phyloP scores from a whole-genome alignment of 2,888 invertebrate genomes.

The Leptopilina myrica region DNA sequence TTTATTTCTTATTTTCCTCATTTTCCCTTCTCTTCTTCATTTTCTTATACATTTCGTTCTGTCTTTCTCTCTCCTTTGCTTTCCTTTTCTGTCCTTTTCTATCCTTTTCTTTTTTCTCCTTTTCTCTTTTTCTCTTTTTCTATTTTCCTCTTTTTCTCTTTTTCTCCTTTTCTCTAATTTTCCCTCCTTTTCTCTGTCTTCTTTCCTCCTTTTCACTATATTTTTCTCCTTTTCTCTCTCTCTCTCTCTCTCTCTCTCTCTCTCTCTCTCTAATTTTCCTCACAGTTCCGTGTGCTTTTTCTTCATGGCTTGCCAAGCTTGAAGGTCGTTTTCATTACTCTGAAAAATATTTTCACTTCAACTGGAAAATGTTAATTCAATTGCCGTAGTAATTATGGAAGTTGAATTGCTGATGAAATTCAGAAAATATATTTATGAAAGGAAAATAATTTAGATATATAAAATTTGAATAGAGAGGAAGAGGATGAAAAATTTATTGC shows the following conservation, averaged over 20 bases:
- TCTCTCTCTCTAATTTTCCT: slow-evolving; percentile 46
- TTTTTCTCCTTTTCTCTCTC: no score
- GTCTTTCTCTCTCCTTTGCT: no score
- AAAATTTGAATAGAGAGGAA: background rate
- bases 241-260: no score
- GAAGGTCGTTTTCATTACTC: slow-evolving; percentile 7
- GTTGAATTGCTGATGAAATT: background rate
- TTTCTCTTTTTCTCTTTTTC: slow-evolving; percentile 43
- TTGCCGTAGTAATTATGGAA: slow-evolving; percentile 16
- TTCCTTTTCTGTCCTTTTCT: no score
- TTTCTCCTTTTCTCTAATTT: slow-evolving; percentile 21
- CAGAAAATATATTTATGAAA: background rate
- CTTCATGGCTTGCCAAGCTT: slow-evolving; percentile 44
- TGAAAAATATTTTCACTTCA: slow-evolving; percentile 33
- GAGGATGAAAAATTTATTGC: no score
- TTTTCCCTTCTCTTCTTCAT: slow-evolving; percentile 8
- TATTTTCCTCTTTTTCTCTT: background rate
- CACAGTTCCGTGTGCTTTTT: slow-evolving; percentile 41
- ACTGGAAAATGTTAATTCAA: background rate
- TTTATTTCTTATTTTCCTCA: slow-evolving; percentile 40
- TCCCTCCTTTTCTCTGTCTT: background rate
- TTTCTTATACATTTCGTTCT: background rate
- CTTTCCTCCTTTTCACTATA: slow-evolving; percentile 24
- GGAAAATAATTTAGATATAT: background rate
- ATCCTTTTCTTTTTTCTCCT: slow-evolving; percentile 36